phyloP scores from a whole-genome alignment of 2,113 vertebrate genomes.

The Blennius ocellaris region DNA sequence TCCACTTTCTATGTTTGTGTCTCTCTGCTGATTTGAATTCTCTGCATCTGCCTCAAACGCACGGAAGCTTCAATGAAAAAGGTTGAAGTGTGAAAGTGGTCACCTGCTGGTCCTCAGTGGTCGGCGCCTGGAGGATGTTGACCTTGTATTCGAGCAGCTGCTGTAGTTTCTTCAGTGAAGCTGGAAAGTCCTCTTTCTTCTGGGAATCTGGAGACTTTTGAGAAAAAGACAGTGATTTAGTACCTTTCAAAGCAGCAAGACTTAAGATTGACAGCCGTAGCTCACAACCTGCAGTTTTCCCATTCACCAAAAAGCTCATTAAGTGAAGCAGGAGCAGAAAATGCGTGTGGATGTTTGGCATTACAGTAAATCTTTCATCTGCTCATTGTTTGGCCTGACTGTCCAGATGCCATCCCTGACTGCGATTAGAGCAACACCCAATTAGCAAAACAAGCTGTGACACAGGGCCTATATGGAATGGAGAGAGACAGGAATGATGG shows the following conservation, averaged over 20 bases:
- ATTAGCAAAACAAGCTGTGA: neutral
- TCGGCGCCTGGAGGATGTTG: conserved; percentile 34
- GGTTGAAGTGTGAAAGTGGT: neutral
- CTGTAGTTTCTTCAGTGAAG: conserved; percentile 49
- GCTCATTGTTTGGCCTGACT: neutral
- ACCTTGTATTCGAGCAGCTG: conserved; percentile 64
- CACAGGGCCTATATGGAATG: conserved; percentile 12
- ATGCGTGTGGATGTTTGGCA: neutral
- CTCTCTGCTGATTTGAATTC: no score
- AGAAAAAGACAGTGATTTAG: neutral
- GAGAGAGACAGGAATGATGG: conserved; percentile 22
- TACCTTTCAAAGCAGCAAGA: no score
- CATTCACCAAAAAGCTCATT: neutral
- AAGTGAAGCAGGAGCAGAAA: neutral
- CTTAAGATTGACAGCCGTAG: neutral
- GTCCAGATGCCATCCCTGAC: neutral
- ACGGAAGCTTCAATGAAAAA: no score
- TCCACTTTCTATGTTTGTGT: no score
- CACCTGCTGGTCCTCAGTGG: conserved; percentile 61
- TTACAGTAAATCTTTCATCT: neutral
- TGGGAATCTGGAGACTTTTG: conserved; percentile 39
- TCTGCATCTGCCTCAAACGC: no score
- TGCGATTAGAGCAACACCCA: conserved; percentile 18
- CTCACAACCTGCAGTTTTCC: conserved; percentile 25
- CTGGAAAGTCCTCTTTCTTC: conserved; percentile 36